These are phyloP conservation scores for Ispidina picta DNA, from an alignment of 2,797 vertebrate species.

Conservation along the genomic window DNA sequence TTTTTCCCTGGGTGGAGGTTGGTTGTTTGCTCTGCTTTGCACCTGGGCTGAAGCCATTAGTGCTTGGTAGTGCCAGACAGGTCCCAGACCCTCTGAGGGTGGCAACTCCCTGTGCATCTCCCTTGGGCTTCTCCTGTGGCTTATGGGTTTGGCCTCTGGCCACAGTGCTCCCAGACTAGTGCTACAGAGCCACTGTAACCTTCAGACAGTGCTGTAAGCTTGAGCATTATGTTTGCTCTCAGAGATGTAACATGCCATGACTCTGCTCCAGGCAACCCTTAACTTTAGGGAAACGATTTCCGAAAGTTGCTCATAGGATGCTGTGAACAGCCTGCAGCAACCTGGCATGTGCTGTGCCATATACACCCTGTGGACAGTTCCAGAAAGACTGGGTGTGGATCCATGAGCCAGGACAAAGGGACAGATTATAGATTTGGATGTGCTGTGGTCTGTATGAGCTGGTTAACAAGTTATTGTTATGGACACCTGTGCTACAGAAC, in stretches of 20 bases:
- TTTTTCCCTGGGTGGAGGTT: neutral
- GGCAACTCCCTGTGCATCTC: neutral
- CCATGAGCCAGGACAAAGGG: neutral
- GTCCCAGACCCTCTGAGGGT: neutral
- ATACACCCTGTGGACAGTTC: neutral
- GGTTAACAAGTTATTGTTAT: neutral
- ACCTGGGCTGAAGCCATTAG: neutral
- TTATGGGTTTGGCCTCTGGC: neutral
- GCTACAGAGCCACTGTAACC: neutral
- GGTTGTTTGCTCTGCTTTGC: neutral
- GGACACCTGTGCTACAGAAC: neutral
- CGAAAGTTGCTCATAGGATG: neutral
- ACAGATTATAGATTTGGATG: neutral
- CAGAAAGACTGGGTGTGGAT: accelerated
- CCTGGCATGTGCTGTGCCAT: neutral
- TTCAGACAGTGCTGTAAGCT: neutral
- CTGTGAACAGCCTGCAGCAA: neutral
- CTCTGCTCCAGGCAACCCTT: neutral
- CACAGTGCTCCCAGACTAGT: neutral
- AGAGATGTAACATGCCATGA: neutral
- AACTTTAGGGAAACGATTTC: neutral
- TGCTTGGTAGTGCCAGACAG: neutral
- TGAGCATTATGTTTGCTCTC: neutral
- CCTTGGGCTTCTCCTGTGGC: accelerated
- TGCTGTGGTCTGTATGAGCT: neutral